phyloP scores from a whole-genome alignment of 2,797 vertebrate species.

The Typhlichthys subterraneus region DNA sequence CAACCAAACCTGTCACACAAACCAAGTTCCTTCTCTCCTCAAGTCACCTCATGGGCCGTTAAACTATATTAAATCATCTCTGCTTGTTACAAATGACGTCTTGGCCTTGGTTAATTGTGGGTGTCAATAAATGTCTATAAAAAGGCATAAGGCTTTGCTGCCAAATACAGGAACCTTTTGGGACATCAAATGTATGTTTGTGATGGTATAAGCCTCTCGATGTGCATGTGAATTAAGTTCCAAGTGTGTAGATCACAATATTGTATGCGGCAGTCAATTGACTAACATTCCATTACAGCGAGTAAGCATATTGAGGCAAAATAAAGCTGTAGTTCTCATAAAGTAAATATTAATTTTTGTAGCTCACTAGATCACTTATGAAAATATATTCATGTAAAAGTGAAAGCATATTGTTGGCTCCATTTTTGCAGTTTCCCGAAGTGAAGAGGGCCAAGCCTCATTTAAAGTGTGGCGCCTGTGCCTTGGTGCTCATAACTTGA shows the following conservation, averaged over 20 bases:
- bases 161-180: constrained; percentile 56
- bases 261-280: neutral
- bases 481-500: constrained; percentile 30
- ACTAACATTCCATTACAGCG: constrained; percentile 45
- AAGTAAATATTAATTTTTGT: constrained; percentile 61
- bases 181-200: constrained; percentile 39
- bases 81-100: too few species aligned
- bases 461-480: constrained; percentile 69
- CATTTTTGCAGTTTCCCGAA: constrained; percentile 33
- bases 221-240: constrained; percentile 12
- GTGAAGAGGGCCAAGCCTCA: constrained; percentile 69
- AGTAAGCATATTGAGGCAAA: constrained; percentile 36
- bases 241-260: constrained; percentile 13
- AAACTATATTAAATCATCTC: too few species aligned
- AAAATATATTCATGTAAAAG: constrained; percentile 68
- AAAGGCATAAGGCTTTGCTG: constrained; percentile 15
- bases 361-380: constrained; percentile 53
- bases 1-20: neutral
- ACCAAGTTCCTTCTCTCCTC: neutral
- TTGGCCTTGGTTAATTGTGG: constrained; percentile 1
- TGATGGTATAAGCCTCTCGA: constrained; percentile 37
- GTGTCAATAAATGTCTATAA: constrained; percentile 51
- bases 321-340: constrained; percentile 50
- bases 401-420: constrained; percentile 75
- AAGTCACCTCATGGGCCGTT: neutral